These are phyloP conservation scores for Onychostruthus taczanowskii DNA, from an alignment of 2,113 vertebrate genomes.

Conservation along the genomic window DNA sequence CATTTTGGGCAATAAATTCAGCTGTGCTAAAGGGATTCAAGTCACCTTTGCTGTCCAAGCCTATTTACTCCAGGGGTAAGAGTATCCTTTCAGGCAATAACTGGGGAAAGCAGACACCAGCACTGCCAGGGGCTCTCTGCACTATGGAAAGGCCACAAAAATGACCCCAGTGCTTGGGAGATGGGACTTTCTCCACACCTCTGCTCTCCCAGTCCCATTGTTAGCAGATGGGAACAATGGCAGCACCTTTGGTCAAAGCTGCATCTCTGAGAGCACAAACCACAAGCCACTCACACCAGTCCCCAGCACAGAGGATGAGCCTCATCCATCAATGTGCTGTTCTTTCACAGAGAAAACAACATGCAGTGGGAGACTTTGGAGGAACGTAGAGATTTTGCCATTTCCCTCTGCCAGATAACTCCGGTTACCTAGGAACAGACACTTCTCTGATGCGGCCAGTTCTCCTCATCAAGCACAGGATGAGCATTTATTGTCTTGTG, in stretches of 20 bases:
- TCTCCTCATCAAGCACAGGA: conserved; percentile 53
- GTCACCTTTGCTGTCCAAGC: not conserved
- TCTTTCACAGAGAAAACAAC: not conserved
- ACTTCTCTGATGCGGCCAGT: not conserved
- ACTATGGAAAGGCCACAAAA: not conserved
- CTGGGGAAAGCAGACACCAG: not conserved
- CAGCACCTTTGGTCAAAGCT: not conserved
- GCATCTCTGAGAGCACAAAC: not conserved
- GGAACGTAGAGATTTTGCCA: not conserved
- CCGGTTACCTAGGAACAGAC: conserved; percentile 44
- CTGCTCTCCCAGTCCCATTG: fast-evolving
- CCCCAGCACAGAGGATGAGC: not conserved
- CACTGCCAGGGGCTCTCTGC: not conserved
- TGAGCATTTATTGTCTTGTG: conserved; percentile 64
- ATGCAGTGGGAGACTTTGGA: not conserved
- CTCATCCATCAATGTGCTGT: not conserved
- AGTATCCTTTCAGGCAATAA: not conserved
- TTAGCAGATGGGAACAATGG: not conserved
- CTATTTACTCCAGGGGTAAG: not conserved
- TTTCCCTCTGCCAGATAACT: conserved; percentile 7
- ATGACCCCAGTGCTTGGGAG: not conserved
- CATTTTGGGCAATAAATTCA: not conserved
- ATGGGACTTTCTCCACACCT: not conserved
- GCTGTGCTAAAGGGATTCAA: not conserved
- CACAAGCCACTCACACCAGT: not conserved